phyloP scores from a whole-genome alignment of 2,797 vertebrate species.

The Danio choprae region DNA sequence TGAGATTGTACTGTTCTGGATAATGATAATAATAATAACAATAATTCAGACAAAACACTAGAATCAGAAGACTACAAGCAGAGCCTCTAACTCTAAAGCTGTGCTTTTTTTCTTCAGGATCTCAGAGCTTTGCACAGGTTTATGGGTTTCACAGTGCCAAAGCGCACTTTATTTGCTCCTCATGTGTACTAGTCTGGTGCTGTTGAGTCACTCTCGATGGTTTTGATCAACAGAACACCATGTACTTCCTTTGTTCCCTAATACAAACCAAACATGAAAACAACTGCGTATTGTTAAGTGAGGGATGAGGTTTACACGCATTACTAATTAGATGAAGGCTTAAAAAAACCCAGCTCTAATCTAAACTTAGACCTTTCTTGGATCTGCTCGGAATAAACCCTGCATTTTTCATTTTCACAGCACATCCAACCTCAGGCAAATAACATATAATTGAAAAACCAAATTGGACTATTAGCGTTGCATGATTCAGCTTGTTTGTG shows the following conservation, averaged over 20 bases:
- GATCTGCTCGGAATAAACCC: slow-evolving; percentile 45
- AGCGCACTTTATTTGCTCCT: slow-evolving; percentile 17
- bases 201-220: slow-evolving; percentile 51
- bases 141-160: slow-evolving; percentile 6
- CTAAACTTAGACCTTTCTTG: slow-evolving; percentile 55
- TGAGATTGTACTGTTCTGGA: slow-evolving; percentile 23
- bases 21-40: not conserved
- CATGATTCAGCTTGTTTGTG: slow-evolving; percentile 48
- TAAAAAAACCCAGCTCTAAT: slow-evolving; percentile 19
- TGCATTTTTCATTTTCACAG: slow-evolving; percentile 45
- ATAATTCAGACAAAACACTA: too few species aligned
- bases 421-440: slow-evolving; percentile 28
- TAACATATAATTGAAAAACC: slow-evolving; percentile 47
- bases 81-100: not conserved
- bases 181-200: slow-evolving; percentile 36
- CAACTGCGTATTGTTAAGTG: slow-evolving; percentile 58
- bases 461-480: slow-evolving; percentile 56
- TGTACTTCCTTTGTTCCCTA: slow-evolving; percentile 63
- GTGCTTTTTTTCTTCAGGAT: slow-evolving; percentile 17
- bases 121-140: slow-evolving; percentile 18
- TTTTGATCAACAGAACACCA: slow-evolving; percentile 55
- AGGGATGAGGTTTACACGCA: slow-evolving; percentile 57
- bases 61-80: not conserved
- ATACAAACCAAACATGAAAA: slow-evolving; percentile 61
- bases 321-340: slow-evolving; percentile 52